Conservation (phyloP, 2,888 invertebrate genomes). For the Ferdinandea cuprea region DNA sequence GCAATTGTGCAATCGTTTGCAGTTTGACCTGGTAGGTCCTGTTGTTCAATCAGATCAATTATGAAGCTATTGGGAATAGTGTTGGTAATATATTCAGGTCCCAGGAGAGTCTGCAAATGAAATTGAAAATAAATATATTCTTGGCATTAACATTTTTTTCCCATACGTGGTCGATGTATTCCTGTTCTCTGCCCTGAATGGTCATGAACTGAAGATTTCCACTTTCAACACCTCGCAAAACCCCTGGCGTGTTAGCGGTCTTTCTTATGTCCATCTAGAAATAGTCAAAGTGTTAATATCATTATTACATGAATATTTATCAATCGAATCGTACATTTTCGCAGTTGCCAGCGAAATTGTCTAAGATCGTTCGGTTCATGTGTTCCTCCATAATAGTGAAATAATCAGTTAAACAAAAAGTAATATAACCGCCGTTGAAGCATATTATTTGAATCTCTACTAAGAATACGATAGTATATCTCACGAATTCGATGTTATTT, state of each 20-base stretch:
- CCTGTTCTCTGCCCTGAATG: constrained; percentile 77
- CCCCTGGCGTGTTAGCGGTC: constrained; percentile 51
- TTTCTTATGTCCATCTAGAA: constrained; percentile 75
- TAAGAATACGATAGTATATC: neutral
- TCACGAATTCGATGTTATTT: neutral
- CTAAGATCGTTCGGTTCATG: constrained; percentile 73
- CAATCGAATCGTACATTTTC: constrained; percentile 43
- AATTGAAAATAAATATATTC: neutral
- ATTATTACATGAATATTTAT: neutral
- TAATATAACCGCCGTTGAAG: neutral
- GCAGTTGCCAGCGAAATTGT: constrained; percentile 72
- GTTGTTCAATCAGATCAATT: constrained; percentile 80
- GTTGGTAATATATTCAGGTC: constrained; percentile 80
- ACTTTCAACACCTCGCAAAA: constrained; percentile 72
- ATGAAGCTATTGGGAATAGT: constrained; percentile 79
- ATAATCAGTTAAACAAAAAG: neutral
- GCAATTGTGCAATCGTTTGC: constrained; percentile 40
- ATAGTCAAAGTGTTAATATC: neutral
- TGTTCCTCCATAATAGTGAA: constrained; percentile 75
- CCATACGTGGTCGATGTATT: constrained; percentile 82
- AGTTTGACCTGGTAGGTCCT: constrained; percentile 62
- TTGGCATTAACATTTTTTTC: neutral
- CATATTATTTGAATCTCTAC: neutral
- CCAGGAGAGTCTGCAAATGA: constrained; percentile 79
- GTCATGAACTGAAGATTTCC: constrained; percentile 76